Evolutionary conservation across 2,113 vertebrate genomes (phyloP), one percentile per base, ranked within the genome.

Genomic region (Brienomyrus longianalis): DNA sequence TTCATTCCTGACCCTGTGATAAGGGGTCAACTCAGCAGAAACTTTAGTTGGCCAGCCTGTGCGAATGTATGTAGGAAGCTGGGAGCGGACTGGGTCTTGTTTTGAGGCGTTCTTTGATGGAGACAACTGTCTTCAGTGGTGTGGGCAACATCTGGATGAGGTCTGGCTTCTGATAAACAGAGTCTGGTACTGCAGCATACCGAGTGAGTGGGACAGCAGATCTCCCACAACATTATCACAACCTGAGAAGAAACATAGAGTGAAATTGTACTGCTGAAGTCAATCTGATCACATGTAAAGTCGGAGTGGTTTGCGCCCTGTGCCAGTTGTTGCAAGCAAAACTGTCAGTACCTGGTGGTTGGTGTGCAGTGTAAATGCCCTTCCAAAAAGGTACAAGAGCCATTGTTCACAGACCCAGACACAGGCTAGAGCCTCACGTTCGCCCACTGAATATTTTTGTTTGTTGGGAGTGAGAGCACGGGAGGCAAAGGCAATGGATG

Each of bases 61-160:
- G 17, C 11, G 0, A 17, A 56, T 39, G 51, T 35, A 87, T 3
- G 5, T 21, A 50, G 13, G 17, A 19, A 86, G 19, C 84, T 86
- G 84, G n/a, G 48, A 86, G 23, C 52, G 84, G n/a, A 86, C 50
- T 50, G 77, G 15, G 54, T 90, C 59, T 35, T 48, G 43, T 31
- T 90, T 31, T 52, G 83, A 90, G 9, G 88, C 54, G 39, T n/a
- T 91, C 84, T 19, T 87, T 8, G 11, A 91, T n/a, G 7, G 84
- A 89, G 62, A 89, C 70, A 4, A 86, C 43, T 2, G 19, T 1
- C 23, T 70, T 27, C 27, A 91, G 43, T 10, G 31, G 56, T 23
- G 47, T n/a, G 2, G 86, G 50, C 0, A 88, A 47, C 87, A 90
- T 86, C 48, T 90, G 89, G 19, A 91, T 48, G 47, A 91, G 48